Evolutionary conservation across 2,888 invertebrate genomes (phyloP).

Genomic region (Eumacrocentrus americanus): DNA sequence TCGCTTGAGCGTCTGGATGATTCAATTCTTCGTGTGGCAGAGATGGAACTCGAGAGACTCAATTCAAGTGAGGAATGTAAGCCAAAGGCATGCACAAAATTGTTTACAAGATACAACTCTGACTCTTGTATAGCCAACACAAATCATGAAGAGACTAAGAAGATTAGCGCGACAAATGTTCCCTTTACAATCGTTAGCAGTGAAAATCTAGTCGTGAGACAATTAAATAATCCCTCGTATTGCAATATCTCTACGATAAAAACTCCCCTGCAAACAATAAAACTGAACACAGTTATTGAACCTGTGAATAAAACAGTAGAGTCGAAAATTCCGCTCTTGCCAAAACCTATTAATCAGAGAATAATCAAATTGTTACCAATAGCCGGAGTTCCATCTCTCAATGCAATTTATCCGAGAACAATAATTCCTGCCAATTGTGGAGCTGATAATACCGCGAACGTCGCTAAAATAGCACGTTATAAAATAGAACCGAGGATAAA

Average conservation of each 20-base stretch:
- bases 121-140: slow-evolving; percentile 39
- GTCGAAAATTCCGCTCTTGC: neutral
- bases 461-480: slow-evolving; percentile 36
- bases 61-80: slow-evolving; percentile 51
- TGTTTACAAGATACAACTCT: slow-evolving; percentile 44
- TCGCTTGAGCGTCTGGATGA: slow-evolving; percentile 66
- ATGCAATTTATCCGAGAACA: slow-evolving; percentile 28
- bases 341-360: slow-evolving; percentile 11
- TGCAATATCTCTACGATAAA: slow-evolving; percentile 20
- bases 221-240: slow-evolving; percentile 16
- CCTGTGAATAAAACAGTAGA: neutral
- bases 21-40: slow-evolving; percentile 66
- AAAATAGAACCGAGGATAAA: slow-evolving; percentile 34
- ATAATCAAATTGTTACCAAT: slow-evolving; percentile 24
- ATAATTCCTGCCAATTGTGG: slow-evolving; percentile 22
- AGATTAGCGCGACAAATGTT: slow-evolving; percentile 13
- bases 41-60: slow-evolving; percentile 68
- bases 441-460: slow-evolving; percentile 8
- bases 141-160: neutral
- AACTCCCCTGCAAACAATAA: slow-evolving; percentile 3
- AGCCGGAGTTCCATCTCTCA: slow-evolving; percentile 17
- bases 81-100: slow-evolving; percentile 45
- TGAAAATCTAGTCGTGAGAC: slow-evolving; percentile 40
- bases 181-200: slow-evolving; percentile 39
- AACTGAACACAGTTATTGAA: neutral